phyloP scores from a whole-genome alignment of 2,888 invertebrate genomes.

The Pristionchus exspectatus region DNA sequence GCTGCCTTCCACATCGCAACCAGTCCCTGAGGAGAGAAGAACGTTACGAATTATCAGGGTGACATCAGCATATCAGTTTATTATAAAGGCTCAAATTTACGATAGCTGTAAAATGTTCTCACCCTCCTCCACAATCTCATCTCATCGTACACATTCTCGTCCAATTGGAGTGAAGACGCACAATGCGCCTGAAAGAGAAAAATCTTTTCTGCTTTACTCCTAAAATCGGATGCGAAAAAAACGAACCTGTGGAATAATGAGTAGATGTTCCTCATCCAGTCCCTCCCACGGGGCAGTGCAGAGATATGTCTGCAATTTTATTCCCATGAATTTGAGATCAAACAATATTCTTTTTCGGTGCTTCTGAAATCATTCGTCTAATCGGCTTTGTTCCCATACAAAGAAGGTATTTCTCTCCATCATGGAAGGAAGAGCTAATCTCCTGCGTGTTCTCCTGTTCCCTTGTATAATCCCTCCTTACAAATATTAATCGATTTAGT shows the following conservation, averaged over 20 bases:
- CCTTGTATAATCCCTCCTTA: not conserved
- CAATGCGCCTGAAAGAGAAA: conserved; percentile 83
- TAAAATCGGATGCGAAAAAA: not conserved
- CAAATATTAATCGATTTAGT: not conserved
- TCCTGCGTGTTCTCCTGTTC: not conserved
- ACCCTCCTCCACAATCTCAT: conserved; percentile 87
- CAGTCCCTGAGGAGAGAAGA: conserved; percentile 81
- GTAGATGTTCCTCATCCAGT: conserved; percentile 89
- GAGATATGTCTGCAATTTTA: conserved; percentile 84
- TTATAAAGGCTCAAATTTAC: too few species aligned
- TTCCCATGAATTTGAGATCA: not conserved
- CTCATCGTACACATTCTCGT: conserved; percentile 96
- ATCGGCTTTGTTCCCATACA: not conserved
- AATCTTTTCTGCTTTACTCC: not conserved
- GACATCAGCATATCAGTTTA: too few species aligned
- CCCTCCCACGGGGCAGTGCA: conserved; percentile 89
- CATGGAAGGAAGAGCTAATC: not conserved
- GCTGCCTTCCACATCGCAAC: conserved; percentile 87
- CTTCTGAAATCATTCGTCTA: conserved; percentile 25
- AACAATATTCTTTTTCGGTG: not conserved
- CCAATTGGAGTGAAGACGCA: conserved; percentile 88
- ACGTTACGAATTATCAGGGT: not conserved
- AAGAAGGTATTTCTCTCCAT: not conserved
- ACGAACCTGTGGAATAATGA: conserved; percentile 85
- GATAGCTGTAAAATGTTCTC: not conserved